phyloP scores from a whole-genome alignment of 2,797 vertebrate species.

The Aphelocoma californica region DNA sequence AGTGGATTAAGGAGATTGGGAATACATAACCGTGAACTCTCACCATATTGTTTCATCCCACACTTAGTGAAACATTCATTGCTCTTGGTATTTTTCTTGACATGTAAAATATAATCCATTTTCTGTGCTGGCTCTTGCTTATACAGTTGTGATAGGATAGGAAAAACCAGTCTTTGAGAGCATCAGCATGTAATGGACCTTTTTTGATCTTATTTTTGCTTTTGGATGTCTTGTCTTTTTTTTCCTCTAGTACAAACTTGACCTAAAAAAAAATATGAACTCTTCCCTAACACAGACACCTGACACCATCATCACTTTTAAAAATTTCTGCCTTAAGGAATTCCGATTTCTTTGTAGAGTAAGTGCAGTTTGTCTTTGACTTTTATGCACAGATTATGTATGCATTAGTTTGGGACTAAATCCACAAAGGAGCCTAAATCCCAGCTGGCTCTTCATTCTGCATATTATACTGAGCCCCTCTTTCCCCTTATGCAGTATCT shows the following conservation, averaged over 20 bases:
- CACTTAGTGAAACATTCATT: background rate
- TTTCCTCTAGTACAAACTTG: background rate
- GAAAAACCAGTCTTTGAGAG: background rate
- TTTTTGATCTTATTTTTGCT: conserved; percentile 6
- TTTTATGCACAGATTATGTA: background rate
- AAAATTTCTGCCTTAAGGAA: background rate
- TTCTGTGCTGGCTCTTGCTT: background rate
- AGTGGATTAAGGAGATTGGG: background rate
- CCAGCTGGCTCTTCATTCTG: background rate
- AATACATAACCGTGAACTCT: background rate
- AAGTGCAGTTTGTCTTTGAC: background rate
- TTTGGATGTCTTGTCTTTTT: background rate
- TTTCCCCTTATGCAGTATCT: background rate
- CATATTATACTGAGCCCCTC: background rate
- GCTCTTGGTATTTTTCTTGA: background rate
- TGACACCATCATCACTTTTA: background rate
- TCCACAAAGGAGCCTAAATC: background rate
- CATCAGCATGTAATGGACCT: background rate
- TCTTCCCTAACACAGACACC: background rate
- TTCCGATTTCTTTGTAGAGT: background rate
- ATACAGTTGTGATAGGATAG: background rate
- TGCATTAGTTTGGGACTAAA: background rate
- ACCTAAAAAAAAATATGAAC: background rate
- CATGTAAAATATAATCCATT: background rate
- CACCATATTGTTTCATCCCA: background rate